Conservation (phyloP, 1,140 invertebrate genomes). For the Bathynomus jamesi region DNA sequence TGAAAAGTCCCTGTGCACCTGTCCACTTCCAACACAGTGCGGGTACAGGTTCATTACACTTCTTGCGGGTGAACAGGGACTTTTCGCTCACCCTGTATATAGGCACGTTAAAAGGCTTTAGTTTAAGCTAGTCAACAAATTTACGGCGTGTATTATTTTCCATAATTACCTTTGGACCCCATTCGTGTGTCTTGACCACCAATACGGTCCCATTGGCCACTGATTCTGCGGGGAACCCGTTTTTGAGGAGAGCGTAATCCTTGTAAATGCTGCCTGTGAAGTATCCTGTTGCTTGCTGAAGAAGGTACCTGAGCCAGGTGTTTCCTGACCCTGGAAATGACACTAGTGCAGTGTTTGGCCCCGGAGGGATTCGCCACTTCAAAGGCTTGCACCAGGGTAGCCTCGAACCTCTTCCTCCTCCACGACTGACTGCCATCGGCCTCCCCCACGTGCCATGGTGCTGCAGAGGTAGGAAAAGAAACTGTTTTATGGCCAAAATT, state of each 20-base stretch:
- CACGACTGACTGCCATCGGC: slow-evolving; percentile 34
- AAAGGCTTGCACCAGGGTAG: slow-evolving; percentile 49
- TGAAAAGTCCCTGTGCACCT: too few relatives aligned
- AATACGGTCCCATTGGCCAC: slow-evolving; percentile 63
- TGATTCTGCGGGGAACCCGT: slow-evolving; percentile 70
- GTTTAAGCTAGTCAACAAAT: too few relatives aligned
- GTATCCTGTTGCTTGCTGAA: slow-evolving; percentile 53
- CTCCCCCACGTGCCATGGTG: slow-evolving; percentile 23
- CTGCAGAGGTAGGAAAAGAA: not conserved
- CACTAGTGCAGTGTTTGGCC: slow-evolving; percentile 53
- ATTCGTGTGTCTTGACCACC: slow-evolving; percentile 72
- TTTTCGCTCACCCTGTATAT: too few relatives aligned
- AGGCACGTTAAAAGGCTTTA: too few relatives aligned
- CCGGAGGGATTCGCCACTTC: slow-evolving; percentile 43
- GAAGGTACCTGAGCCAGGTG: slow-evolving; percentile 66
- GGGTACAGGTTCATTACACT: too few relatives aligned
- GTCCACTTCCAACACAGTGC: too few relatives aligned
- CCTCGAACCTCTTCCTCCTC: slow-evolving; percentile 37
- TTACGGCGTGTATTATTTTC: too few relatives aligned
- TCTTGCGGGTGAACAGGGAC: too few relatives aligned
- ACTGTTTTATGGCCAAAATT: not conserved
- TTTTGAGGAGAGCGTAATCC: slow-evolving; percentile 61
- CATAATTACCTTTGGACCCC: slow-evolving; percentile 44
- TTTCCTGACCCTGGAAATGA: slow-evolving; percentile 72
- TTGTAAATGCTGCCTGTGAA: slow-evolving; percentile 66